Evolutionary conservation across 2,888 invertebrate genomes (phyloP), one percentile per base, ranked within the genome.

Genomic region (Leptinotarsa haldemani): DNA sequence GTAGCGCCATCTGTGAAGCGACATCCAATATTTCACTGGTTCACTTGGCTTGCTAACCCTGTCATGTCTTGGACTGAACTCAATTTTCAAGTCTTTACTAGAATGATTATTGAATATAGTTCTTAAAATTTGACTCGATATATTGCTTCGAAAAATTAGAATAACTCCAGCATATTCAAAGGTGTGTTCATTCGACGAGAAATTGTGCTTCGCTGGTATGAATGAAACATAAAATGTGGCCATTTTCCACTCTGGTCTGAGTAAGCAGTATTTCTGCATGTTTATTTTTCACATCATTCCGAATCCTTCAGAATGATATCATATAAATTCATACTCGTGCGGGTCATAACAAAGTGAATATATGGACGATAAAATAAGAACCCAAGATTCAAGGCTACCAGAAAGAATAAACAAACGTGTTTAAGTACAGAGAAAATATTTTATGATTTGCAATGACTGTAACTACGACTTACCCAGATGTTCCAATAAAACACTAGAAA

Each of bases 291-390:
- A 18, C 13, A 50, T 16, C 15, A 50, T 4, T 50, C 50, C 16
- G 7, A 56, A 22, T 56, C 56, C 22, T 20, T 56, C 13, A 18
- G 20, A 15, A 22, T 13, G 13, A 56, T 56, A 22, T 20, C 56
- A 15, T 20, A 22, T 18, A 18, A n/a, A 56, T 52, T 18, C n/a
- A 18, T 52, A n/a, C 18, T 48, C 65, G 69, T 73, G 73, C 65
- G 73, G 73, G 56, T 69, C 58, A 73, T 53, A 64, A 50, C 48
- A 68, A 73, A 61, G 69, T 68, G 63, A 72, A 72, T 72, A 72
- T 40, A 52, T 64, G 69, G 63, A 64, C 64, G 56, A 68, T 68
- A 73, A 69, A 73, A 72, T 61, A 72, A 65, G 69, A 67, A 52
- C 69, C 53, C 65, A 48, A 56, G 73, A 65, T 22, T 22, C 20